phyloP scores from a whole-genome alignment of 2,113 vertebrate genomes.

The Rhodinocichla rosea region DNA sequence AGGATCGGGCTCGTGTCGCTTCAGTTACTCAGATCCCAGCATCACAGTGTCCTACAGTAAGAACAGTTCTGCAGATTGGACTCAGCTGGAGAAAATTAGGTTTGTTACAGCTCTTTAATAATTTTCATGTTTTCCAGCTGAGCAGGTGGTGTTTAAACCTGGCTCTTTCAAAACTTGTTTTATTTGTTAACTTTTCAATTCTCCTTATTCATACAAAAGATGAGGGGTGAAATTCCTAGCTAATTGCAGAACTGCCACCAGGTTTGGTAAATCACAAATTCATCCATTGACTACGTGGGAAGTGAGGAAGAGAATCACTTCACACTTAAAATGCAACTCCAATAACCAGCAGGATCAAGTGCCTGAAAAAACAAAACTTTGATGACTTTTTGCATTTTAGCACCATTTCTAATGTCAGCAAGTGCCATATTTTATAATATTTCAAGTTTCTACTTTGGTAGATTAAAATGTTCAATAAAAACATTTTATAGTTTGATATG shows the following conservation, averaged over 20 bases:
- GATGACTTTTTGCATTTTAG: slow-evolving; percentile 46
- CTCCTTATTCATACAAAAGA: background rate
- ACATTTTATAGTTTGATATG: slow-evolving; percentile 1
- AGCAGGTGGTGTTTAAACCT: background rate
- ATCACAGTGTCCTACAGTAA: slow-evolving; percentile 89
- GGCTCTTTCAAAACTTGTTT: background rate
- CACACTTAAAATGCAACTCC: background rate
- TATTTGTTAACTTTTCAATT: background rate
- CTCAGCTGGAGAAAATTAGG: slow-evolving; percentile 93
- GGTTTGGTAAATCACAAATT: background rate
- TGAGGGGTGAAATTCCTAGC: background rate
- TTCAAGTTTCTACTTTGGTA: slow-evolving; percentile 18
- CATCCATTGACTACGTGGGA: background rate
- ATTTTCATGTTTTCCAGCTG: background rate
- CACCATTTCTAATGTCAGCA: slow-evolving; percentile 41
- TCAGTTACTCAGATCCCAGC: slow-evolving; percentile 93
- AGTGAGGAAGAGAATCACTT: background rate
- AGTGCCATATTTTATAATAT: slow-evolving; percentile 14
- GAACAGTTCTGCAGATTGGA: slow-evolving; percentile 88
- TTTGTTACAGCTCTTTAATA: slow-evolving; percentile 67
- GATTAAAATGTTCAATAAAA: slow-evolving; percentile 51
- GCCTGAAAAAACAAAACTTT: background rate
- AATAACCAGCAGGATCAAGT: background rate
- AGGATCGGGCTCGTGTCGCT: slow-evolving; percentile 95
- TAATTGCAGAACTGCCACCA: background rate